Conservation (phyloP, 1,140 invertebrate genomes). For the Onthophagus taurus region DNA sequence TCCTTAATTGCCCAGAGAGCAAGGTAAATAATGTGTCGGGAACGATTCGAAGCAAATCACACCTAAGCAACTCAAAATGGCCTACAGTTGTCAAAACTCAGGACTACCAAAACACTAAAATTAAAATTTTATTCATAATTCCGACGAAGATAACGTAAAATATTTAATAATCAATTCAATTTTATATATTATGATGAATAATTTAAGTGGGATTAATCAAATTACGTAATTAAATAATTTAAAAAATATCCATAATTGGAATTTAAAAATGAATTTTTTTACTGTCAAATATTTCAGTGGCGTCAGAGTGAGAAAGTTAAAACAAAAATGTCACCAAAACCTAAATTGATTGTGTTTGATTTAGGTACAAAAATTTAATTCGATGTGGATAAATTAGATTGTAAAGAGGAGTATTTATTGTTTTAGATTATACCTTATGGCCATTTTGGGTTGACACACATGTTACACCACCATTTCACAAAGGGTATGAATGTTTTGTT, state of each 20-base stretch:
- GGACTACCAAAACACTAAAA: neutral
- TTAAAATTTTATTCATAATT: neutral
- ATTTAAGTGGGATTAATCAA: too few relatives aligned
- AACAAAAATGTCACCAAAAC: constrained; percentile 2
- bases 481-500: constrained; percentile 37
- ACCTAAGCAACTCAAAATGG: neutral
- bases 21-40: too few relatives aligned
- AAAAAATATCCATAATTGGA: too few relatives aligned
- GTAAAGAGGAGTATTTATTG: neutral
- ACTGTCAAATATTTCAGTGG: too few relatives aligned
- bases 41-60: neutral
- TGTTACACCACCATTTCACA: constrained; percentile 54
- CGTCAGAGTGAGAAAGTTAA: too few relatives aligned
- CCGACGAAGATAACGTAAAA: neutral
- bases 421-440: constrained; percentile 69
- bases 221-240: too few relatives aligned
- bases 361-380: too few relatives aligned
- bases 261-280: neutral
- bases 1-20: too few relatives aligned
- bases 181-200: too few relatives aligned
- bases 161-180: too few relatives aligned
- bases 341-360: constrained; percentile 17
- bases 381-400: neutral
- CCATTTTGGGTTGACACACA: constrained; percentile 69
- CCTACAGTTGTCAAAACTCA: neutral